These are phyloP conservation scores for Platichthys stellatus DNA, from an alignment of 2,113 vertebrate species.

Conservation along the genomic window DNA sequence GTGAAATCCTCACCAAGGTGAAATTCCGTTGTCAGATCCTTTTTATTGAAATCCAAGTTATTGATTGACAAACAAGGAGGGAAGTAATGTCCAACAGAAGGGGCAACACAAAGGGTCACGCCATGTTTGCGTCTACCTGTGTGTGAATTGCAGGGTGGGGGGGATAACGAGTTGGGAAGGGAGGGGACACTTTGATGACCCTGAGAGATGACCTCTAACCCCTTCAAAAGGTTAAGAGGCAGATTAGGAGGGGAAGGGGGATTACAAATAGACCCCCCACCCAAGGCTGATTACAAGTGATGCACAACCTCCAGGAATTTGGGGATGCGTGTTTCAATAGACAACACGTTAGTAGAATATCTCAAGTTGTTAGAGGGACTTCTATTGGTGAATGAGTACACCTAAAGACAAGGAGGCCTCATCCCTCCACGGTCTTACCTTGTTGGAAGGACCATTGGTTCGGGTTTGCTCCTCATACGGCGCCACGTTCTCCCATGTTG, in stretches of 20 bases:
- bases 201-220: slow-evolving; percentile 74
- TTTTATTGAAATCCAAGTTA: not conserved
- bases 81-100: slow-evolving; percentile 25
- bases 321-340: slow-evolving; percentile 20
- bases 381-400: not conserved
- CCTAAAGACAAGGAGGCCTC: not conserved
- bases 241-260: slow-evolving; percentile 63
- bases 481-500: slow-evolving; percentile 92
- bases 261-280: slow-evolving; percentile 59
- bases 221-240: slow-evolving; percentile 65
- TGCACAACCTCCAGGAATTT: slow-evolving; percentile 62
- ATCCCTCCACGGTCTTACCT: slow-evolving; percentile 76
- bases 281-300: slow-evolving; percentile 50
- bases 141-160: slow-evolving; percentile 40
- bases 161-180: slow-evolving; percentile 43
- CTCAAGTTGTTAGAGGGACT: not conserved
- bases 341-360: slow-evolving; percentile 1
- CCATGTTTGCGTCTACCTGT: slow-evolving; percentile 52
- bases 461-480: slow-evolving; percentile 86
- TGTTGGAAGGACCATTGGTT: slow-evolving; percentile 69
- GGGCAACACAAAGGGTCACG: slow-evolving; percentile 15
- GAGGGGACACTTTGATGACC: slow-evolving; percentile 66
- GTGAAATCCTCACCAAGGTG: not conserved
- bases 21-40: not conserved
- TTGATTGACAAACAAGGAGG: slow-evolving; percentile 24